phyloP scores from a whole-genome alignment of 2,797 vertebrate species.

The Xiphorhynchus erythropygius region DNA sequence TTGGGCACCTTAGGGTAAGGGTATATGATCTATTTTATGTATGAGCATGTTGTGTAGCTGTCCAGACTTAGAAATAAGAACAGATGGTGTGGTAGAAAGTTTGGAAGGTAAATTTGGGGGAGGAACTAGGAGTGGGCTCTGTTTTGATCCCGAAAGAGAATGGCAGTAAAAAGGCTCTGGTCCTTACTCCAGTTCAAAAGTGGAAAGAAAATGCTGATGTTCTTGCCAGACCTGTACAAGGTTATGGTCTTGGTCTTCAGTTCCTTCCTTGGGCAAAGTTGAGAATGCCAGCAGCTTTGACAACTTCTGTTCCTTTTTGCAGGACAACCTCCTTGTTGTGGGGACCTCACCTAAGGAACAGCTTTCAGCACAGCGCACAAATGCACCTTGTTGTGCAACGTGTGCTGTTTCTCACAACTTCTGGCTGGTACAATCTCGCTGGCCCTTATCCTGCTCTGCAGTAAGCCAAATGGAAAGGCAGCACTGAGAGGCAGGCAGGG shows the following conservation, averaged over 20 bases:
- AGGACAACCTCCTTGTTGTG: background rate
- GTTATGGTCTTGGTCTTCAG: background rate
- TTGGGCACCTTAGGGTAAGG: background rate
- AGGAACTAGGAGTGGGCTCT: background rate
- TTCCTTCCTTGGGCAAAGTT: background rate
- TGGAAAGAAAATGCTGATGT: background rate
- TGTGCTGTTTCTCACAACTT: background rate
- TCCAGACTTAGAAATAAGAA: background rate
- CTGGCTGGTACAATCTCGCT: background rate
- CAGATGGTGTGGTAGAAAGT: background rate
- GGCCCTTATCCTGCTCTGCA: background rate
- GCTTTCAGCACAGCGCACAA: background rate
- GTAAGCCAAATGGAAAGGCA: background rate
- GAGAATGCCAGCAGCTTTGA: background rate
- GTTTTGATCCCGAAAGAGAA: background rate
- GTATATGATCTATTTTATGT: background rate
- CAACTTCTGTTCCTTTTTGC: background rate
- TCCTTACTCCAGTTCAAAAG: background rate
- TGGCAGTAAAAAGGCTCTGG: background rate
- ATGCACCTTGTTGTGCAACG: background rate
- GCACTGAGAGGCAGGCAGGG: background rate
- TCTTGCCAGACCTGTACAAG: background rate
- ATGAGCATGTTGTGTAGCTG: background rate
- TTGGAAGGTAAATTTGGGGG: background rate
- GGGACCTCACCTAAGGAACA: background rate